Base-by-base conservation (phyloP, 2,888 invertebrate genomes). In the Crocallis elinguaria region DNA sequence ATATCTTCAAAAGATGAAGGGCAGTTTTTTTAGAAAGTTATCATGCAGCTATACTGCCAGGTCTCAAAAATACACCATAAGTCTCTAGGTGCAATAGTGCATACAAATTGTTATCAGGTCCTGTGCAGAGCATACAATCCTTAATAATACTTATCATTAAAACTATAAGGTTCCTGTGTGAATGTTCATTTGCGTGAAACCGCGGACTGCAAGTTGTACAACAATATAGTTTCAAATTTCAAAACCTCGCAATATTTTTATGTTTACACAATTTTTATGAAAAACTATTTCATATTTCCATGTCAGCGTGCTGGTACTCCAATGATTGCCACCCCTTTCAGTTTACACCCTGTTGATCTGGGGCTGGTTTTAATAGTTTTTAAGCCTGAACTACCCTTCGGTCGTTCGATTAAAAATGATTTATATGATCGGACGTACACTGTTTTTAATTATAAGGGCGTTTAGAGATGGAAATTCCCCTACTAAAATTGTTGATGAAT, bases 351-450 rank as follows among this genome's bases (percentile, higher is more conserved):
- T 52, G 53, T 68, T 77, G 74, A 77, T 75, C 77, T 78, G 46
- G 53, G 65, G 57, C 72, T 72, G 73, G 66, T 74, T 82, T 79
- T 80, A 81, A 84, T 82, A 82, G 84, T 83, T 83, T 79, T 78
- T 73, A 71, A 78, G 77, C 77, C 71, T 66, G 64, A 63, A 61
- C 66, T 57, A 60, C 66, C 68, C 66, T 60, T 61, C 62, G 54
- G 48, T 45, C 52, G 62, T 62, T 48, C 55, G 59, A 60, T 60
- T 51, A 46, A 64, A 64, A 62, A 59, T 64, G 60, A 66, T 60
- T 64, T 60, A 62, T 60, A 53, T 46, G 57, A 36, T 41, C 43
- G 50, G 42, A 53, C 55, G 50, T 12, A 41, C 53, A 46, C 19
- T 36, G 54, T 49, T 51, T 56, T 60, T 57, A 45, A 54, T 57